Base-by-base conservation (phyloP, 2,888 invertebrate genomes). In the Incurvaria masculella region DNA sequence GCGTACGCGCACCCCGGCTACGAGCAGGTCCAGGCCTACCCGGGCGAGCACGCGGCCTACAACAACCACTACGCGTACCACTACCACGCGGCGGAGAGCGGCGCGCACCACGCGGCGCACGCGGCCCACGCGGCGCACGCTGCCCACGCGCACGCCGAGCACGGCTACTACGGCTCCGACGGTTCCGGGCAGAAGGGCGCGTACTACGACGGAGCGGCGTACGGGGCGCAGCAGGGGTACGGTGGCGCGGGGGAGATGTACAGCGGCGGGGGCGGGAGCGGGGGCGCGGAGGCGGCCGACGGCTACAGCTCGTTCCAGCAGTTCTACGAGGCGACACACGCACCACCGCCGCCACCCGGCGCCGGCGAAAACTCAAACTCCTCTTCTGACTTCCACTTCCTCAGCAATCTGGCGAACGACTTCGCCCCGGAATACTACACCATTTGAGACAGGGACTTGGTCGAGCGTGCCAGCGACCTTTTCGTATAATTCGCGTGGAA, bases 311-410 rank as follows among this genome's bases (percentile, higher is more conserved):
- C 83, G 50, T 88, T 85, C 66, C 86, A 86, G 55, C 87, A 87
- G 62, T 88, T 86, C 66, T 89, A 89, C 65, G 79, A 82, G 48
- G 79, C 79, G 50, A 79, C 70, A 50, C 78, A 81, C 61, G 72
- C 78, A 48, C 65, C 81, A 4, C 73, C 47, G 16, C 57, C 61
- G 42, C 52, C 78, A 33, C 55, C 58, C 47, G 53, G 53, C 38
- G 61, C 83, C 19, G 85, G 88, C 44, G 91, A 92, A 60, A 91
- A 91, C 71, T 91, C 91, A 59, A 93, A 92, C 67, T 91, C 91
- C 65, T 93, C 93, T n/a, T 92, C 94, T 23, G 94, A 94, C 71
- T 94, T 94, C 72, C 94, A 94, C 70, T 95, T 95, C 68, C 82
- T 95, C 53, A 92, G 93, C 72, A 94, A 91, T 68, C 80, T 94